Evolutionary conservation across 1,140 invertebrate species (phyloP), one percentile per base, ranked within the genome.

Genomic region (Leptestheria dahalacensis): DNA sequence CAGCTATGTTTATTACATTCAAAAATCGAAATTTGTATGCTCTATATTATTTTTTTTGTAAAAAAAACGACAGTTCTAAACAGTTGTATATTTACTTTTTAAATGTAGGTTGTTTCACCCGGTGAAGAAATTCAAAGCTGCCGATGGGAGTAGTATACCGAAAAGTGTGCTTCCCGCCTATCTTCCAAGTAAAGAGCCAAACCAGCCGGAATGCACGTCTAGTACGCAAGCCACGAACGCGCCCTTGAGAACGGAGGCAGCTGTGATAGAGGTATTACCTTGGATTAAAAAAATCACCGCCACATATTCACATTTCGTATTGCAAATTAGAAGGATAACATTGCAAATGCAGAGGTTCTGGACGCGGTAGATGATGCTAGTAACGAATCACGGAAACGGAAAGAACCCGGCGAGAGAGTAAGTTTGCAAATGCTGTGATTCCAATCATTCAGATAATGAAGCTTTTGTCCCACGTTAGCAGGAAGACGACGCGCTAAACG

Each of bases 31-130:
- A n/a, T n/a, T n/a, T n/a, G n/a, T n/a, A n/a, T n/a, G n/a, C n/a
- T n/a, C n/a, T n/a, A n/a, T n/a, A n/a, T n/a, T n/a, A n/a, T n/a
- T n/a, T n/a, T n/a, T n/a, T n/a, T n/a, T n/a, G n/a, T n/a, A n/a
- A n/a, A n/a, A n/a, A n/a, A n/a, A n/a, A n/a, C n/a, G n/a, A n/a
- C 50, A 61, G 51, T 52, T 62, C 50, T 12, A 33, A 3, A 48
- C 28, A 11, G n/a, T 54, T 21, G 11, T 26, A 56, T 12, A 49
- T 24, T 33, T 61, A 29, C 10, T 48, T 62, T 53, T 49, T 57
- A 66, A 65, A 51, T 67, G 4, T 61, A 85, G 83, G 83, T 74
- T 91, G 59, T 83, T 90, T 71, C 85, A 90, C 75, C 87, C 88
- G 0, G 86, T 91, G 29, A 93, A 92, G 71, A 81, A 83, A 65